These are phyloP conservation scores for Platygyra sinensis DNA, from an alignment of 64 coral and sea anemone species.

Conservation along the genomic window DNA sequence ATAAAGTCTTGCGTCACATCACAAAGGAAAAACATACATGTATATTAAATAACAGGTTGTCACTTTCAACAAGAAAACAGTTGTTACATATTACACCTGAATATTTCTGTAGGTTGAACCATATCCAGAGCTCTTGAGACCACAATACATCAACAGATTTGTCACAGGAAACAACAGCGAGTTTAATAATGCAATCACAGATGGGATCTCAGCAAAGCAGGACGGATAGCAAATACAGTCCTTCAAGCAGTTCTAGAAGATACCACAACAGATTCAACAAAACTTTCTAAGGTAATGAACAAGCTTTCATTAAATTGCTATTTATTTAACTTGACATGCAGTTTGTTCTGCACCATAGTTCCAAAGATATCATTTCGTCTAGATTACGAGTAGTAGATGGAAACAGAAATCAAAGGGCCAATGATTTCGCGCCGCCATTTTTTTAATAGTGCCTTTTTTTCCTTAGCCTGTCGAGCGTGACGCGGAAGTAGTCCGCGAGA, in stretches of 20 bases:
- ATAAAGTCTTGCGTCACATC: too few species aligned
- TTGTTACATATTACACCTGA: background rate
- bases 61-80: too few species aligned
- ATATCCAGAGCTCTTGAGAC: background rate
- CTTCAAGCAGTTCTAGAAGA: slow-evolving; percentile 1
- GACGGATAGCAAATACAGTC: slow-evolving; percentile 8
- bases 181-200: background rate
- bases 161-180: background rate
- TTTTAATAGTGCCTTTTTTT: too few species aligned
- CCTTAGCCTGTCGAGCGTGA: too few species aligned
- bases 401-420: too few species aligned
- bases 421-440: too few species aligned
- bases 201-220: slow-evolving; percentile 20
- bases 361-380: too few species aligned
- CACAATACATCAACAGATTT: background rate
- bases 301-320: background rate
- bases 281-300: background rate
- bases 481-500: too few species aligned
- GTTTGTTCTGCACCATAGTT: too few species aligned
- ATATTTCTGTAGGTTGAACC: background rate
- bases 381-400: too few species aligned
- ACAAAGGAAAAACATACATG: too few species aligned
- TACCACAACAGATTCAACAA: background rate
- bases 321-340: background rate
- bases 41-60: too few species aligned